A percentile compares a stretch with the other conserved stretches of the same genome.
Conservation (phyloP, 2,113 vertebrate species). For the Haplochromis burtoni region DNA sequence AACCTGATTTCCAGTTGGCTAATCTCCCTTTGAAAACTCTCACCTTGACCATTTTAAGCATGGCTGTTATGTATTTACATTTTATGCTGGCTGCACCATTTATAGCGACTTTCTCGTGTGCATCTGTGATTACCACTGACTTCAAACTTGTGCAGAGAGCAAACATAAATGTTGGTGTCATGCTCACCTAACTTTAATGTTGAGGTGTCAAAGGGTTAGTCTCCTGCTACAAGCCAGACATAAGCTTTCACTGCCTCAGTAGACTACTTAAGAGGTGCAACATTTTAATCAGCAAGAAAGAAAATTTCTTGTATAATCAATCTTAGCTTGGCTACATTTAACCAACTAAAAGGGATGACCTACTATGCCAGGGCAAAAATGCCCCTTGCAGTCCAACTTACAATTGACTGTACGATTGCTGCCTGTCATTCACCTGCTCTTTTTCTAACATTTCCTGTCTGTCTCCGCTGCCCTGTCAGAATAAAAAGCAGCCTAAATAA, state of each 20-base stretch:
- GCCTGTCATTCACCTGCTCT: not conserved
- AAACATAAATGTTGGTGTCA: not conserved
- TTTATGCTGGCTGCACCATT: not conserved
- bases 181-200: accelerated
- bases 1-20: not conserved
- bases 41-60: not conserved
- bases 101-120: not conserved
- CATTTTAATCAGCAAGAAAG: not conserved
- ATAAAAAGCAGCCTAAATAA: not conserved
- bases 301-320: not conserved
- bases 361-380: not conserved
- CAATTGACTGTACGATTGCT: not conserved
- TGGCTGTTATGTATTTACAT: not conserved
- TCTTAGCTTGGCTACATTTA: not conserved
- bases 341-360: not conserved
- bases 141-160: not conserved
- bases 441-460: not conserved
- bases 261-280: accelerated
- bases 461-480: not conserved
- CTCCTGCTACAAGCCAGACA: not conserved
- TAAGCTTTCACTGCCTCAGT: not conserved
- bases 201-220: not conserved
- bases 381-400: not conserved
- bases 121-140: not conserved
- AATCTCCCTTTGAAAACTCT: accelerated